Conservation (phyloP, 2,113 vertebrate genomes). For the Desmodus rotundus region DNA sequence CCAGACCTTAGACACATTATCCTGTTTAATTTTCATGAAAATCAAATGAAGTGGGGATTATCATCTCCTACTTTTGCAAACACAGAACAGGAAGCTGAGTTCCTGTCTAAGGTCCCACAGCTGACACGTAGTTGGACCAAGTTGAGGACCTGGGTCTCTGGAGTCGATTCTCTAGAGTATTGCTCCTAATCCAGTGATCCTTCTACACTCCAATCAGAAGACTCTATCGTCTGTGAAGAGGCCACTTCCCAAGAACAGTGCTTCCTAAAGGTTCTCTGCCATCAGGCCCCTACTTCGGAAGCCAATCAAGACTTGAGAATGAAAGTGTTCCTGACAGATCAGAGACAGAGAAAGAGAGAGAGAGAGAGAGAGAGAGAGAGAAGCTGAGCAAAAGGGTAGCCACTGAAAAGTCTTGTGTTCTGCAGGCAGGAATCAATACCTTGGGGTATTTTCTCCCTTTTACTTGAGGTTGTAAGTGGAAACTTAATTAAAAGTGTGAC, state of each 20-base stretch:
- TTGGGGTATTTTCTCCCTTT: background rate
- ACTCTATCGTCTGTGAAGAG: background rate
- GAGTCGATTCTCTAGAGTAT: background rate
- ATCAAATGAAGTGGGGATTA: fast-evolving
- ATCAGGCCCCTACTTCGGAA: background rate
- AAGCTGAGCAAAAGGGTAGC: background rate
- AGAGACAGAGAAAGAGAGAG: background rate
- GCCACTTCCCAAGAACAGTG: background rate
- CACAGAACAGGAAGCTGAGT: background rate
- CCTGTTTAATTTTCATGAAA: background rate
- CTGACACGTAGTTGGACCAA: too few species aligned
- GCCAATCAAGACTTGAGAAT: background rate
- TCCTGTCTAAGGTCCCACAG: background rate
- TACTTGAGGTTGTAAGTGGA: background rate
- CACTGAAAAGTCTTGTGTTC: background rate
- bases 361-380: too few species aligned
- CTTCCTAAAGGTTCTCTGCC: background rate
- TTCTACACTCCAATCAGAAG: background rate
- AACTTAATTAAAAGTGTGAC: conserved; percentile 49
- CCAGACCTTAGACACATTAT: background rate
- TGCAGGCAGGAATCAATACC: background rate
- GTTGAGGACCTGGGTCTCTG: fast-evolving
- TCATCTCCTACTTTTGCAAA: background rate
- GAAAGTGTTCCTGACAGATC: background rate
- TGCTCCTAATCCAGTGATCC: background rate